Conservation (phyloP, 2,113 vertebrate species). For the Scomber japonicus region DNA sequence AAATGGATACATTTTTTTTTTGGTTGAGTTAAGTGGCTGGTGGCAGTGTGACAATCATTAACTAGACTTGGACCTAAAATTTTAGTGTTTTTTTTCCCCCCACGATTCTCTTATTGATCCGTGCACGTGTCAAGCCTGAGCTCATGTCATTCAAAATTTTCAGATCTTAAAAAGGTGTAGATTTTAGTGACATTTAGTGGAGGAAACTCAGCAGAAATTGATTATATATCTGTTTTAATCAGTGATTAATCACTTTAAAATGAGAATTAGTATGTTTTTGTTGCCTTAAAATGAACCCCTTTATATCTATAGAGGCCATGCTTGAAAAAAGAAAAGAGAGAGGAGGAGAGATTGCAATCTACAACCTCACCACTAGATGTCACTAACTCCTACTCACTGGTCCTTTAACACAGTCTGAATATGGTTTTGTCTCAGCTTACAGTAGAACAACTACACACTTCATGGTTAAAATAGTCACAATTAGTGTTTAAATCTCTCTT, state of each 20-base stretch:
- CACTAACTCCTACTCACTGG: no score
- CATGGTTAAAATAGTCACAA: not conserved
- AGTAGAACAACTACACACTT: not conserved
- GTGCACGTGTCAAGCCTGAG: not conserved
- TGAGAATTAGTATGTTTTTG: no score
- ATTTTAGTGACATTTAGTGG: no score
- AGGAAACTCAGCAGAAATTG: no score
- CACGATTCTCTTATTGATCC: not conserved
- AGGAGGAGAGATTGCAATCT: no score
- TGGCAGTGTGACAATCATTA: slow-evolving; percentile 63
- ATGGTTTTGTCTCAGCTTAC: not conserved
- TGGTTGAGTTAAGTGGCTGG: not conserved
- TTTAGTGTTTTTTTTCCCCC: not conserved
- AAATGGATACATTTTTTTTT: not conserved
- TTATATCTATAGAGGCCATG: no score
- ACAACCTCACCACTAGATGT: no score
- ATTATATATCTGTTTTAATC: no score
- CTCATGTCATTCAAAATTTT: no score
- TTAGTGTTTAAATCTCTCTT: not conserved
- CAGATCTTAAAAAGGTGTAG: not conserved
- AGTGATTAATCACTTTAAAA: no score
- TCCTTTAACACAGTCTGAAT: not conserved
- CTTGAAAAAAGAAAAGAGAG: no score
- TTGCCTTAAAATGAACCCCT: no score
- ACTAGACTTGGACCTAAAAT: slow-evolving; percentile 38